Evolutionary conservation across 2,797 vertebrate species (phyloP).

Genomic region (Chrosomus eos): DNA sequence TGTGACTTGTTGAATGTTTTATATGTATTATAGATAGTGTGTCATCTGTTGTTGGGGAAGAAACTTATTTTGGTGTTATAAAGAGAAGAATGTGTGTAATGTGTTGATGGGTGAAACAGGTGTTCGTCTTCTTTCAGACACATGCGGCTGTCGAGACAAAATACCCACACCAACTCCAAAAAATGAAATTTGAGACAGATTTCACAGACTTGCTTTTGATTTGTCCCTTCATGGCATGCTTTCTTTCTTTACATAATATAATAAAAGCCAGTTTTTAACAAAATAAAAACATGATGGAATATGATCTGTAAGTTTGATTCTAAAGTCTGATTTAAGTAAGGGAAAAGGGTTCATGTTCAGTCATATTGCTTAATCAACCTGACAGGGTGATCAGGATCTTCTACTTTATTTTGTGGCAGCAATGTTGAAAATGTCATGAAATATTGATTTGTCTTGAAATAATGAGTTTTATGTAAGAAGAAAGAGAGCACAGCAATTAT

Average conservation of each 20-base stretch:
- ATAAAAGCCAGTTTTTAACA: neutral
- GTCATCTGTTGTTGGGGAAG: constrained; percentile 14
- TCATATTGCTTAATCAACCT: neutral
- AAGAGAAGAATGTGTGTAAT: constrained; percentile 46
- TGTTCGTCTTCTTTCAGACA: constrained; percentile 48
- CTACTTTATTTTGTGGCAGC: neutral
- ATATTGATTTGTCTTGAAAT: neutral
- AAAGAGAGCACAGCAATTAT: neutral
- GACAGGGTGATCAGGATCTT: neutral
- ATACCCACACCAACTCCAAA: neutral
- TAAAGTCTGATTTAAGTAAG: neutral
- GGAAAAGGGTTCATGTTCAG: neutral
- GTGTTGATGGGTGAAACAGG: constrained; percentile 67
- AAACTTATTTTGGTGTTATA: constrained; percentile 54
- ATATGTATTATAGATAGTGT: neutral
- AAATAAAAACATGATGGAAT: neutral
- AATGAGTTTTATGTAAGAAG: neutral
- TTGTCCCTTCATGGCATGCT: neutral
- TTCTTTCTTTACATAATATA: neutral
- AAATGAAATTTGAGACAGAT: constrained; percentile 45
- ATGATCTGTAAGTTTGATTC: neutral
- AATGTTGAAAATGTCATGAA: neutral
- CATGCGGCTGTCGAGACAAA: neutral
- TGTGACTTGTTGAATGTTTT: no score
- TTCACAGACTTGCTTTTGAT: neutral